Evolutionary conservation across 2,113 vertebrate species (phyloP).

Genomic region (Suncus etruscus): DNA sequence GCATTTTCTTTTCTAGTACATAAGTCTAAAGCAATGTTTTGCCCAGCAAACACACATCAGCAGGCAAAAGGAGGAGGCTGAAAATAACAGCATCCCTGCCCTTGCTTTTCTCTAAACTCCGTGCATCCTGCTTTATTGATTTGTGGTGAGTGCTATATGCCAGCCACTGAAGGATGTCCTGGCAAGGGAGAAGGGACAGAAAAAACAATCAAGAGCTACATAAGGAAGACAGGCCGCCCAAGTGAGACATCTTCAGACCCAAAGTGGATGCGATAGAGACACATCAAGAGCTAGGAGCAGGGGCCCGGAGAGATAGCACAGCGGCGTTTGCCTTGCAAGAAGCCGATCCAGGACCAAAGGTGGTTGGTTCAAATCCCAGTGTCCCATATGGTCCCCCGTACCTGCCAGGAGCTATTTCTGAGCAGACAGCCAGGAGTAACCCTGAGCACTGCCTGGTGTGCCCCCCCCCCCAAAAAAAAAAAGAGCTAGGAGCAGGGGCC

Average conservation of each 20-base stretch:
- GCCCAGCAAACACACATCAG: constrained; percentile 27
- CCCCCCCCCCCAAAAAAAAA: too few species aligned
- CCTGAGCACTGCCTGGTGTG: too few species aligned
- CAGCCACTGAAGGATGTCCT: background rate
- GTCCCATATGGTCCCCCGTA: too few species aligned
- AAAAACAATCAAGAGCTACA: background rate
- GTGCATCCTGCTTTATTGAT: background rate
- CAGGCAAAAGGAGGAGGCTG: background rate
- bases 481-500: constrained; percentile 29
- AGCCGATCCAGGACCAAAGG: too few species aligned
- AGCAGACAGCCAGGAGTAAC: too few species aligned
- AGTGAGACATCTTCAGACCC: constrained; percentile 18
- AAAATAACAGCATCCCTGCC: too few species aligned
- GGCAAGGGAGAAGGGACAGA: background rate
- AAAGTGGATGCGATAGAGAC: background rate
- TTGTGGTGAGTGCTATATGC: background rate
- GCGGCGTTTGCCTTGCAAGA: too few species aligned
- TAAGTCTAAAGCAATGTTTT: constrained; percentile 42
- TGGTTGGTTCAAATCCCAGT: too few species aligned
- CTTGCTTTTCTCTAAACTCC: background rate
- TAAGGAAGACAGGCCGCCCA: background rate
- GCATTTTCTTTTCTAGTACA: background rate
- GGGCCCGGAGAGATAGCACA: too few species aligned
- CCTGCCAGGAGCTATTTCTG: too few species aligned
- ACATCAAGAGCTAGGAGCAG: constrained; percentile 52